Evolutionary conservation across 2,797 vertebrate genomes (phyloP), one percentile per base, ranked within the genome.

Genomic region (Tapirus indicus): DNA sequence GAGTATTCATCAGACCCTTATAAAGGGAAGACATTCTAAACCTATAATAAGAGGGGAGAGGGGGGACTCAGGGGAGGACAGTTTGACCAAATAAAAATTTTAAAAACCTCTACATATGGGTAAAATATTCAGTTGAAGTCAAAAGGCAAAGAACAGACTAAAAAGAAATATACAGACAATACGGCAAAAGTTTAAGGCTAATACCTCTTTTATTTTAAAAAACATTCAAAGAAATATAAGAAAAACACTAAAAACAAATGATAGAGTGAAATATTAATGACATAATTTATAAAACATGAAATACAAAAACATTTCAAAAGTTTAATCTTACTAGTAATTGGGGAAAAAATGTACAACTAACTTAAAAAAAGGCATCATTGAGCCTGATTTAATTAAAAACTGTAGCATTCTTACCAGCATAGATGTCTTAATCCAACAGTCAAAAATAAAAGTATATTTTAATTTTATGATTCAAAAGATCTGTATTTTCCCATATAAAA

Each of bases 201-300:
- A 12, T 69, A 82, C 27, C 5, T 32, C 25, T 71, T 86, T 64
- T n/a, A 79, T 66, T 87, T 12, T 25, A 75, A 91, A 91, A 94
- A 60, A 62, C 41, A 78, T 7, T 60, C 35, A 72, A 49, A 79
- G 49, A 85, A 95, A 94, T 66, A n/a, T 68, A 71, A 85, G 21
- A 85, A 54, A 93, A 86, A 69, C 23, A 82, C 35, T 68, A 94
- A 79, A 54, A 75, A 38, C 41, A 94, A 94, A 96, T 88, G 27
- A 83, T 23, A 88, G 38, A 52, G 29, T 29, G 88, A 91, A 69
- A 84, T 23, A 91, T 78, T 64, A 88, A 84, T 41, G n/a, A 68
- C 38, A 44, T 27, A 88, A 66, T 52, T 82, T 71, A 90, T 29
- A 88, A 91, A 68, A 94, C 29, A 80, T 9, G 9, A 87, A 94